Evolutionary conservation across 1,140 invertebrate genomes (phyloP).

Genomic region (Ceratosolen solmsi): DNA sequence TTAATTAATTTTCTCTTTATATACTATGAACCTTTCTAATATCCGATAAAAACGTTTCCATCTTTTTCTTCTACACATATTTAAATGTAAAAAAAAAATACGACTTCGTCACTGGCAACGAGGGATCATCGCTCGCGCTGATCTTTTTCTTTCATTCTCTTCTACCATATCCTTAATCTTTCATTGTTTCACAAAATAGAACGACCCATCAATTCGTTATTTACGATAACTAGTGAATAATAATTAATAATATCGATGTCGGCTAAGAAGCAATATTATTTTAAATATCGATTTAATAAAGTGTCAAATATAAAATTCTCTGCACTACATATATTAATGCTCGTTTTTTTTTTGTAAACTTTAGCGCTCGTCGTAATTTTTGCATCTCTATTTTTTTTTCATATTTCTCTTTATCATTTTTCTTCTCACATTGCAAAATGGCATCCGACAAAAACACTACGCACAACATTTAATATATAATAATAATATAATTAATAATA

Average conservation of each 20-base stretch:
- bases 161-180: neutral
- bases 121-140: slow-evolving; percentile 21
- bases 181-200: neutral
- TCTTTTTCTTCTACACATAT: neutral
- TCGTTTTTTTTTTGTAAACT: slow-evolving; percentile 45
- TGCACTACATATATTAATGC: slow-evolving; percentile 63
- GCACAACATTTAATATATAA: slow-evolving; percentile 71
- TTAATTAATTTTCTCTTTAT: slow-evolving; percentile 31
- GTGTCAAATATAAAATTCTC: slow-evolving; percentile 68
- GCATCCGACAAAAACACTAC: slow-evolving; percentile 62
- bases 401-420: slow-evolving; percentile 46
- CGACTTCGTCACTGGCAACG: slow-evolving; percentile 36
- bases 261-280: slow-evolving; percentile 55
- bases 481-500: slow-evolving; percentile 59
- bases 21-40: slow-evolving; percentile 36
- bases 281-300: slow-evolving; percentile 58
- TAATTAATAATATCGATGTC: slow-evolving; percentile 60
- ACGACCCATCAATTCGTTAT: neutral
- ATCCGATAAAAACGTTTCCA: slow-evolving; percentile 19
- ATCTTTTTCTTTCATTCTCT: neutral
- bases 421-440: slow-evolving; percentile 50
- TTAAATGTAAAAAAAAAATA: slow-evolving; percentile 27
- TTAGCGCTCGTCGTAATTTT: slow-evolving; percentile 45
- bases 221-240: slow-evolving; percentile 53
- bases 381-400: slow-evolving; percentile 39